Evolutionary conservation across 2,797 vertebrate genomes (phyloP).

Genomic region (Trachops cirrhosus): DNA sequence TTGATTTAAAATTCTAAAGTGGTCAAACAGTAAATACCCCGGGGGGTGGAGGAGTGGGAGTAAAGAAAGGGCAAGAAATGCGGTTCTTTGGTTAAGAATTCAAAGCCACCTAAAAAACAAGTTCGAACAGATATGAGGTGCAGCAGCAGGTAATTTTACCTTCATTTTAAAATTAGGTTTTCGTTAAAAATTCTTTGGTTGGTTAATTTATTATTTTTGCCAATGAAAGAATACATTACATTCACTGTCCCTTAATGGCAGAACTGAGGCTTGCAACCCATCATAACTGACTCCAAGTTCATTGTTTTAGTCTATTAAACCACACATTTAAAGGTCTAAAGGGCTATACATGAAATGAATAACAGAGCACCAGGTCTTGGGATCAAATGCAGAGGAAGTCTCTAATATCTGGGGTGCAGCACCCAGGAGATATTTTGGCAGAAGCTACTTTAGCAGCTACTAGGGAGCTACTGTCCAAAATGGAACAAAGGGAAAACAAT

Average conservation of each 20-base stretch:
- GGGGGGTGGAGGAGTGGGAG: accelerated
- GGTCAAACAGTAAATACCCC: background rate
- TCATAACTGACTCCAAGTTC: background rate
- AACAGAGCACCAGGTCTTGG: background rate
- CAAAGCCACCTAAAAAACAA: background rate
- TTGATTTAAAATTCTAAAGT: background rate
- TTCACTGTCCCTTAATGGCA: background rate
- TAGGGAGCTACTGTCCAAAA: background rate
- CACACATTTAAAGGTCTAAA: background rate
- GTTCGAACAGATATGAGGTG: background rate
- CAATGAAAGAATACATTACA: background rate
- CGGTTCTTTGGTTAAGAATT: background rate
- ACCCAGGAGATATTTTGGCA: background rate
- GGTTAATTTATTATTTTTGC: background rate
- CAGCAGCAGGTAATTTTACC: background rate
- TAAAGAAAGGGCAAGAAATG: background rate
- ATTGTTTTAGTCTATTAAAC: background rate
- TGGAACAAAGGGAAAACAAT: too few relatives aligned
- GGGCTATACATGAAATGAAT: background rate
- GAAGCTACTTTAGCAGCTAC: background rate
- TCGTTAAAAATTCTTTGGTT: background rate
- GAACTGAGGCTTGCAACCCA: background rate
- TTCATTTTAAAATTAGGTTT: background rate
- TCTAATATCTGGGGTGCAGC: background rate
- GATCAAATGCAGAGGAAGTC: background rate